Evolutionary conservation across 2,797 vertebrate species (phyloP), one percentile per base, ranked within the genome.

Genomic region (Allobates femoralis): DNA sequence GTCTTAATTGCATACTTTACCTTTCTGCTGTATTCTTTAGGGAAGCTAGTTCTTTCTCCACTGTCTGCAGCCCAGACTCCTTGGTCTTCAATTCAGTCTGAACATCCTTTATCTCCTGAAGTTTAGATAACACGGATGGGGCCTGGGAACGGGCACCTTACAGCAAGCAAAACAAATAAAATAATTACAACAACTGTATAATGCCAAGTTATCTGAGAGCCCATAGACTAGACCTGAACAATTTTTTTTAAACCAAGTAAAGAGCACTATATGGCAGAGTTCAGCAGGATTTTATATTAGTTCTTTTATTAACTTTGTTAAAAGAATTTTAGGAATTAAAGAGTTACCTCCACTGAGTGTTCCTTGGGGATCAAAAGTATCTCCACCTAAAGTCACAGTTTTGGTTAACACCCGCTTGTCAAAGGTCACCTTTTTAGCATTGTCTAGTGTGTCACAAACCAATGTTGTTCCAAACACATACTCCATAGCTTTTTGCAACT

Each of bases 291-390:
- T 46, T 1, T 7, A 1, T 46, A 11, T n/a, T 46, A 46, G 41
- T 46, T 46, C 7, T 46, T 46, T 46, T 8, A 46, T 46, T 46
- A 46, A 46, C 41, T 46, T 46, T 46, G 41, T 46, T 19, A 0
- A 41, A 71, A 41, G 37, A 11, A 71, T 71, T 21, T 37, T 23
- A 34, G 5, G 19, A 21, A 41, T 23, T 7, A 21, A 0, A 80
- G n/a, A n/a, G 92, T 94, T 94, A 96, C 98, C 98, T 96, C 98
- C 98, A 58, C 94, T 98, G 88, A 99, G 90, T n/a, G 97, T 99
- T 88, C 98, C 98, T 88, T 98, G 97, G 1, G 98, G 98, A 91
- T 99, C 97, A 85, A 99, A 99, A 1, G 94, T 92, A 71, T 99
- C 98, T 71, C 98, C 98, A 71, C 96, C 97, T 0, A 98, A 92